phyloP scores from a whole-genome alignment of 1,140 invertebrate genomes.

The Palaemon carinicauda region DNA sequence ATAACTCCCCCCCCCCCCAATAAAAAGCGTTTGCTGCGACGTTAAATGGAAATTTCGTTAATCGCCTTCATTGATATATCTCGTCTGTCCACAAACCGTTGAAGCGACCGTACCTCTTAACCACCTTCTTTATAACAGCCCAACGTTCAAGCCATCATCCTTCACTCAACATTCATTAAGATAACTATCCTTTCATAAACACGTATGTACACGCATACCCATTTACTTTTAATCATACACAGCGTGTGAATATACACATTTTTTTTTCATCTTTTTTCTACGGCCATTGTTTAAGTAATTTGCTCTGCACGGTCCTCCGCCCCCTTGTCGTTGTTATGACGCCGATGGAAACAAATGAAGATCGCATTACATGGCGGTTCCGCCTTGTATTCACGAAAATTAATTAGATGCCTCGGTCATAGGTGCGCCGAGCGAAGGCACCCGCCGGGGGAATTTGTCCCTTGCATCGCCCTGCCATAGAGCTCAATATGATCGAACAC shows the following conservation, averaged over 20 bases:
- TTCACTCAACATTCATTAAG: too few species aligned
- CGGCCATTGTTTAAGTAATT: not conserved
- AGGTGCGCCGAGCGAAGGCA: not conserved
- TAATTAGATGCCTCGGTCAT: not conserved
- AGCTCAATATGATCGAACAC: not conserved
- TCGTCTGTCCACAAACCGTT: too few species aligned
- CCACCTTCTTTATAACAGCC: too few species aligned
- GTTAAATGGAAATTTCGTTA: too few species aligned
- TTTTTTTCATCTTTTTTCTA: not conserved
- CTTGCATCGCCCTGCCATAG: not conserved
- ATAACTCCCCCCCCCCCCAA: too few species aligned
- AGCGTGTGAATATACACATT: not conserved
- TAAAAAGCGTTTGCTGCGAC: too few species aligned
- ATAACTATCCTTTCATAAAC: too few species aligned
- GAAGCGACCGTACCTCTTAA: too few species aligned
- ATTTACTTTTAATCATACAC: too few species aligned
- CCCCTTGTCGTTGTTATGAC: constrained; percentile 40
- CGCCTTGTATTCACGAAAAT: constrained; percentile 45
- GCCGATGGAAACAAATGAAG: constrained; percentile 49
- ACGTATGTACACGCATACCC: too few species aligned
- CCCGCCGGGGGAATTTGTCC: not conserved
- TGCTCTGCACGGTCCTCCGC: not conserved
- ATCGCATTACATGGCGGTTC: constrained; percentile 45
- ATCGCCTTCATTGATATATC: too few species aligned
- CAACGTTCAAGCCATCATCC: too few species aligned